Conservation (phyloP, 1,140 invertebrate species). For the Mactra quadrangularis region DNA sequence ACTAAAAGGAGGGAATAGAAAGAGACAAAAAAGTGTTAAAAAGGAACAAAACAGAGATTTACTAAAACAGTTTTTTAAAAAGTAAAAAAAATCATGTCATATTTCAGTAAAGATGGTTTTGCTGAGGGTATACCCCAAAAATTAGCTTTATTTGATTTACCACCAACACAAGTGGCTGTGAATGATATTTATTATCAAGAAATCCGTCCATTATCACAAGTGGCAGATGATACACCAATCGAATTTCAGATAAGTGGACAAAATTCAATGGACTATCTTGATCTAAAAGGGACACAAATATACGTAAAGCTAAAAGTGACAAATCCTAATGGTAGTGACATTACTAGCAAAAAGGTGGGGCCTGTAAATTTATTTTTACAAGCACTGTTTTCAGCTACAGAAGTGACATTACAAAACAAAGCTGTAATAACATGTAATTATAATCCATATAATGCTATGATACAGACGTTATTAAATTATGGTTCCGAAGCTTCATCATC, state of each 20-base stretch:
- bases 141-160: constrained; percentile 45
- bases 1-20: not conserved
- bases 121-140: constrained; percentile 10
- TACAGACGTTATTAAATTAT: constrained; percentile 55
- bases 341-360: constrained; percentile 44
- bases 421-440: constrained; percentile 27
- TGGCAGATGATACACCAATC: not conserved
- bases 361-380: constrained; percentile 53
- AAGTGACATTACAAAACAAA: constrained; percentile 51
- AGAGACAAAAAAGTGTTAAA: not conserved
- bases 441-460: constrained; percentile 53
- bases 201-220: constrained; percentile 38
- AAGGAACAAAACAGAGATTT: not conserved
- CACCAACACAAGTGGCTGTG: constrained; percentile 51
- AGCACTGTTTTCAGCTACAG: constrained; percentile 58
- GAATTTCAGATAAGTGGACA: constrained; percentile 41
- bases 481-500: constrained; percentile 43
- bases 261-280: constrained; percentile 61
- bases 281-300: constrained; percentile 50
- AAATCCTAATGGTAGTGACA: constrained; percentile 21
- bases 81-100: constrained; percentile 24
- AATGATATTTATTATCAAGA: constrained; percentile 52
- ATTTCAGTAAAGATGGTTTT: constrained; percentile 26
- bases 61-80: constrained; percentile 40
- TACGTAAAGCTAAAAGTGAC: constrained; percentile 54